Percentiles rank a stretch among this genome's conserved stretches.
phyloP scores from a whole-genome alignment of 2,113 vertebrate genomes.

The Semnornis frantzii region DNA sequence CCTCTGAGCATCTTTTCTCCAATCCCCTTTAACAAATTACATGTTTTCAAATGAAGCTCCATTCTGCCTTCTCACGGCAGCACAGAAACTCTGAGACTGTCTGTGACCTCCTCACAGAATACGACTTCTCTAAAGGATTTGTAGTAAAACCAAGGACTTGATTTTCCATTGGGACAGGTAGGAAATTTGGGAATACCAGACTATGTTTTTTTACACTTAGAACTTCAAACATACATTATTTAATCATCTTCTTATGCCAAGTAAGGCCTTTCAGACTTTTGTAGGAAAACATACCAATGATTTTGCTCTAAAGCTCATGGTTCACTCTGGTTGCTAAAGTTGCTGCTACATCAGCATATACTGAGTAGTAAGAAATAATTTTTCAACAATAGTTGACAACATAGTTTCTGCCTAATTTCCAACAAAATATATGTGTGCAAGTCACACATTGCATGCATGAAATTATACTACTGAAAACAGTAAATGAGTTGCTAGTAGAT shows the following conservation, averaged over 20 bases:
- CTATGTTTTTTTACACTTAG: neutral
- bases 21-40: slow-evolving; percentile 23
- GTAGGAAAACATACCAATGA: neutral
- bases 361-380: neutral
- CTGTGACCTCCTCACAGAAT: slow-evolving; percentile 36
- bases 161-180: neutral
- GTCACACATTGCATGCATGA: neutral
- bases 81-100: slow-evolving; percentile 48
- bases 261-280: neutral
- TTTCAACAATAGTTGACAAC: neutral
- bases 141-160: neutral
- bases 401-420: neutral
- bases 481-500: neutral
- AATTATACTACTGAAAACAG: neutral
- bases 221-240: neutral
- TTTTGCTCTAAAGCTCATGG: neutral
- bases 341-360: neutral
- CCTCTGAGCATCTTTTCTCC: neutral
- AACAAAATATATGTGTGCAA: neutral
- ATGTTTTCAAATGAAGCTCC: slow-evolving; percentile 43
- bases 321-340: neutral
- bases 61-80: slow-evolving; percentile 44
- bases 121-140: neutral
- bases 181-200: neutral
- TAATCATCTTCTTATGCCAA: neutral